Percentiles rank a stretch among this genome's conserved stretches.
Evolutionary conservation across 2,113 vertebrate genomes (phyloP).

Genomic region (Microtus montanus): DNA sequence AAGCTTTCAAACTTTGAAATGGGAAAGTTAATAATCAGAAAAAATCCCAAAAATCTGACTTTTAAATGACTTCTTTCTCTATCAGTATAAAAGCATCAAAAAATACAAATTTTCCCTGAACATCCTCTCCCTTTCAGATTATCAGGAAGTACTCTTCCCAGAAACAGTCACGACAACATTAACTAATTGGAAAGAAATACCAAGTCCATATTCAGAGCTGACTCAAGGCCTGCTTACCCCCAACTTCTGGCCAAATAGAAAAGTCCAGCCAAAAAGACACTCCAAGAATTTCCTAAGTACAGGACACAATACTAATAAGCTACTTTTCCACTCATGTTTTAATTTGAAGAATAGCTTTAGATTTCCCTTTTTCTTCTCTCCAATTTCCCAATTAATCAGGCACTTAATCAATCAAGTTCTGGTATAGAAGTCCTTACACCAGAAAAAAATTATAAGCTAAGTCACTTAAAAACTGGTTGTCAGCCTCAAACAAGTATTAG

Average conservation of each 20-base stretch:
- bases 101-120: not conserved
- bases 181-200: not conserved
- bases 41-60: constrained; percentile 26
- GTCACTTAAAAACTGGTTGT: not conserved
- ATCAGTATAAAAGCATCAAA: constrained; percentile 19
- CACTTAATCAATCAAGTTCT: not conserved
- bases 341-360: not conserved
- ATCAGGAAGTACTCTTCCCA: not conserved
- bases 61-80: not conserved
- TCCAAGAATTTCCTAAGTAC: not conserved
- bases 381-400: not conserved
- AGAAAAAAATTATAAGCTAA: not conserved
- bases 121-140: not conserved
- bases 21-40: constrained; percentile 28
- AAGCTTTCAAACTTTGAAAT: constrained; percentile 45
- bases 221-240: not conserved
- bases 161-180: not conserved
- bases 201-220: not conserved
- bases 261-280: not conserved
- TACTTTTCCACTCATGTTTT: not conserved
- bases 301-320: not conserved
- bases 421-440: not conserved
- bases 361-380: not conserved
- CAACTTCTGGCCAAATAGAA: not conserved
- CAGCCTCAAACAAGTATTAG: not conserved